Percentiles rank a stretch among this genome's conserved stretches.
Evolutionary conservation across 2,888 invertebrate genomes (phyloP).

Genomic region (Platycheirus rosarum): DNA sequence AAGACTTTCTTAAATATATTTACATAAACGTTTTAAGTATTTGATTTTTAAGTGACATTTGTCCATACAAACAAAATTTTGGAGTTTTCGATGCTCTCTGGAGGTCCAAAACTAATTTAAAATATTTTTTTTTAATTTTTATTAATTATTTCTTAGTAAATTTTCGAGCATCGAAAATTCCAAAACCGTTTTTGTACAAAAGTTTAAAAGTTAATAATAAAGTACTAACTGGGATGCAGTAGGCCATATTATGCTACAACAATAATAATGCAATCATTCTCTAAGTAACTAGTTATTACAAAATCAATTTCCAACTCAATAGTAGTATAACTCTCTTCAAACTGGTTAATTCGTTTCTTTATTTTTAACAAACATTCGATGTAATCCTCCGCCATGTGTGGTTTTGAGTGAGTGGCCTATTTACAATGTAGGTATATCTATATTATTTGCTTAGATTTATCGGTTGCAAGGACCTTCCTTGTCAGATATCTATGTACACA

Average conservation of each 20-base stretch:
- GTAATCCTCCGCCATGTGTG: slow-evolving; percentile 32
- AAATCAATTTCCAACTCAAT: slow-evolving; percentile 14
- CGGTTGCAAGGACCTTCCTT: slow-evolving; percentile 66
- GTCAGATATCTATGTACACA: slow-evolving; percentile 40
- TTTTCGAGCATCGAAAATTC: neutral
- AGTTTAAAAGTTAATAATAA: too few relatives aligned
- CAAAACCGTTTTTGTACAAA: too few relatives aligned
- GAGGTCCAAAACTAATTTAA: neutral
- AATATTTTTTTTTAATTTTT: neutral
- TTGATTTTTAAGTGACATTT: neutral
- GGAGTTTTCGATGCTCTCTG: too few relatives aligned
- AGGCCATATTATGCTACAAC: slow-evolving; percentile 46
- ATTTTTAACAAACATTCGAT: slow-evolving; percentile 48
- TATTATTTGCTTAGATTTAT: slow-evolving; percentile 54
- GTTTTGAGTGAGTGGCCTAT: slow-evolving; percentile 45
- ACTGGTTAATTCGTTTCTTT: slow-evolving; percentile 18
- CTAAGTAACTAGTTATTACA: slow-evolving; percentile 9
- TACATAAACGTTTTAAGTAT: slow-evolving; percentile 2
- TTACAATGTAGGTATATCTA: slow-evolving; percentile 54
- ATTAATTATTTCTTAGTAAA: neutral
- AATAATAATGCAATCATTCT: slow-evolving; percentile 40
- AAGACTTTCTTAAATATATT: slow-evolving; percentile 55
- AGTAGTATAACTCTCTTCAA: slow-evolving; percentile 9
- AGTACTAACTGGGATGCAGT: slow-evolving; percentile 62
- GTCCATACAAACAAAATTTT: neutral